Conservation (phyloP, 2,113 vertebrate genomes). For the Pampusana beccarii region DNA sequence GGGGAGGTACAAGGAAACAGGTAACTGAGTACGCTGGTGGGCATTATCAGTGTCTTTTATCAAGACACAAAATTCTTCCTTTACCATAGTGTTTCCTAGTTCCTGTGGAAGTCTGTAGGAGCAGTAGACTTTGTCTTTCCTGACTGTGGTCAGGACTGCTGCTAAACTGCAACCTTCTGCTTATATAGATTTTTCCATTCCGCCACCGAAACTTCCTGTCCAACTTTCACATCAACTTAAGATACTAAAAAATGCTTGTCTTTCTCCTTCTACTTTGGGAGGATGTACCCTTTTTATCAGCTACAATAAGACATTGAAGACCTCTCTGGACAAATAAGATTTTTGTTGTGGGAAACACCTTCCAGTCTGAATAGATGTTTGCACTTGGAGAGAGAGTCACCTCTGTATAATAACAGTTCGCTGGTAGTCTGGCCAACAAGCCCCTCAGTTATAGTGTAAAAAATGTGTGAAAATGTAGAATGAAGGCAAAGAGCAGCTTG, state of each 20-base stretch:
- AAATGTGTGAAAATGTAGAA: not conserved
- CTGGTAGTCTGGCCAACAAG: not conserved
- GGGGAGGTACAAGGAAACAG: not conserved
- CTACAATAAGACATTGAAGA: not conserved
- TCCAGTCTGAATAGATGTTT: not conserved
- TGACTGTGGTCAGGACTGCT: not conserved
- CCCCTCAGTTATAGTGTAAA: not conserved
- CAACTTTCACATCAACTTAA: not conserved
- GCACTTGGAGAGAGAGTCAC: not conserved
- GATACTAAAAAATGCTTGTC: not conserved
- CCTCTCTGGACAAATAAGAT: not conserved
- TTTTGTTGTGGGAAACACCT: not conserved
- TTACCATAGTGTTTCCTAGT: not conserved
- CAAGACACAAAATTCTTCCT: not conserved
- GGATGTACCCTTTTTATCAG: not conserved
- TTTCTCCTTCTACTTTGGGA: not conserved
- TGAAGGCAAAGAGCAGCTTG: not conserved
- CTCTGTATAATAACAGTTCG: not conserved
- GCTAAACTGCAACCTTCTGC: not conserved
- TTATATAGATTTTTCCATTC: not conserved
- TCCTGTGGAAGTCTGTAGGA: not conserved
- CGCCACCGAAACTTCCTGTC: not conserved
- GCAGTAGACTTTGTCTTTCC: not conserved
- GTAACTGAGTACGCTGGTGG: not conserved
- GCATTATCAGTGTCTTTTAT: not conserved